Evolutionary conservation across 2,113 vertebrate species (phyloP).

Genomic region (Lethenteron reissneri): DNA sequence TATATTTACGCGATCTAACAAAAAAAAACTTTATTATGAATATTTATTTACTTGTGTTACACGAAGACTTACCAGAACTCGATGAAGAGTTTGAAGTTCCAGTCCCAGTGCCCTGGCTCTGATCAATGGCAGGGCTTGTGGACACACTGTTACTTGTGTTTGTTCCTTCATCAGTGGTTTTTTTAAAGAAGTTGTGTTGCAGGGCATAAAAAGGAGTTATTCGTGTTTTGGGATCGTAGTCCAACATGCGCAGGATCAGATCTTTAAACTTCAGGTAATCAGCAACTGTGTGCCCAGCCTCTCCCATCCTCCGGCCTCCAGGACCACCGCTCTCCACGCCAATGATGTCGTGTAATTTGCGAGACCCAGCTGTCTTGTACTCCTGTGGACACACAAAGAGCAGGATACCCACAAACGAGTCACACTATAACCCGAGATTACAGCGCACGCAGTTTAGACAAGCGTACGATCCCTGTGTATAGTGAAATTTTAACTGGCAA

Average conservation of each 20-base stretch:
- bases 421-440: too few species aligned
- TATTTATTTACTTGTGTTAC: too few species aligned
- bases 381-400: constrained; percentile 25
- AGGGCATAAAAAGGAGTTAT: constrained; percentile 82
- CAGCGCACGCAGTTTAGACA: too few species aligned
- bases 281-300: constrained; percentile 64
- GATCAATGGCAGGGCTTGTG: constrained; percentile 64
- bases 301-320: constrained; percentile 54
- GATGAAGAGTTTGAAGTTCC: too few species aligned
- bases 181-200: constrained; percentile 90
- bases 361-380: constrained; percentile 64
- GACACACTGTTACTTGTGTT: constrained; percentile 75
- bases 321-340: constrained; percentile 77
- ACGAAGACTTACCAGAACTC: too few species aligned
- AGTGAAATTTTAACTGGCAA: too few species aligned
- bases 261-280: constrained; percentile 94
- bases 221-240: constrained; percentile 71
- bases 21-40: too few species aligned
- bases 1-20: too few species aligned
- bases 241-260: constrained; percentile 79
- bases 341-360: constrained; percentile 68
- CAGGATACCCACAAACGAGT: too few species aligned
- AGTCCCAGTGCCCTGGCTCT: constrained; percentile 76
- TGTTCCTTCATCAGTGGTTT: constrained; percentile 79
- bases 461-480: too few species aligned